Conservation (phyloP, 2,113 vertebrate genomes). For the Jacana jacana region DNA sequence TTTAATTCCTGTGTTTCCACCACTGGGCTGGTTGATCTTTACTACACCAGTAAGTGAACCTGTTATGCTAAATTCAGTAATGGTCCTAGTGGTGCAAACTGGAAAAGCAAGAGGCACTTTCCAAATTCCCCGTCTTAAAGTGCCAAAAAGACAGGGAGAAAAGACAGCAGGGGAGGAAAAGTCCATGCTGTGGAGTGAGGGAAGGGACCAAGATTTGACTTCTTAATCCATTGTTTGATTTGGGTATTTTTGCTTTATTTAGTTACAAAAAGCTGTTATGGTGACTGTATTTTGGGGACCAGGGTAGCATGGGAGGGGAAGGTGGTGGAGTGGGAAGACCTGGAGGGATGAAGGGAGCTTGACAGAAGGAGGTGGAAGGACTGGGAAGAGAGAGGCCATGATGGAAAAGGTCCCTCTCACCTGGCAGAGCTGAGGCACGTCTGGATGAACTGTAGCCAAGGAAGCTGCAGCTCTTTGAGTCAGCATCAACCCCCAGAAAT, state of each 20-base stretch:
- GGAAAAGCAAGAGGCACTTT: neutral
- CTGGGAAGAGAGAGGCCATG: neutral
- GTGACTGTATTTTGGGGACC: neutral
- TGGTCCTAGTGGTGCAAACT: neutral
- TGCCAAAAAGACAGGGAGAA: neutral
- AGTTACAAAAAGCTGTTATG: neutral
- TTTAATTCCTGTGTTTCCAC: slow-evolving; percentile 78
- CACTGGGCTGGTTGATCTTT: slow-evolving; percentile 65
- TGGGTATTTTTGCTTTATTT: neutral
- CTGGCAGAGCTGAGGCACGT: neutral
- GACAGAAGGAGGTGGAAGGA: neutral
- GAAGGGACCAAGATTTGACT: neutral
- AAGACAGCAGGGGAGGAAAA: neutral
- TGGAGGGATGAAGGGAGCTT: neutral
- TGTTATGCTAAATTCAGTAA: neutral
- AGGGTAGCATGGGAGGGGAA: neutral
- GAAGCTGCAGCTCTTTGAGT: neutral
- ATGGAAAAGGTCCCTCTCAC: fast-evolving
- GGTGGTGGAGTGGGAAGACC: neutral
- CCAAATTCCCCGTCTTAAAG: neutral
- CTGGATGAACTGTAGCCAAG: neutral
- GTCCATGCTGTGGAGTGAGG: neutral
- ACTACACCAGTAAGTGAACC: neutral
- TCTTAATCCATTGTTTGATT: neutral
- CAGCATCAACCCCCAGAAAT: neutral